Evolutionary conservation across 2,113 vertebrate genomes (phyloP), one percentile per base, ranked within the genome.

Genomic region (Sceloporus undulatus): DNA sequence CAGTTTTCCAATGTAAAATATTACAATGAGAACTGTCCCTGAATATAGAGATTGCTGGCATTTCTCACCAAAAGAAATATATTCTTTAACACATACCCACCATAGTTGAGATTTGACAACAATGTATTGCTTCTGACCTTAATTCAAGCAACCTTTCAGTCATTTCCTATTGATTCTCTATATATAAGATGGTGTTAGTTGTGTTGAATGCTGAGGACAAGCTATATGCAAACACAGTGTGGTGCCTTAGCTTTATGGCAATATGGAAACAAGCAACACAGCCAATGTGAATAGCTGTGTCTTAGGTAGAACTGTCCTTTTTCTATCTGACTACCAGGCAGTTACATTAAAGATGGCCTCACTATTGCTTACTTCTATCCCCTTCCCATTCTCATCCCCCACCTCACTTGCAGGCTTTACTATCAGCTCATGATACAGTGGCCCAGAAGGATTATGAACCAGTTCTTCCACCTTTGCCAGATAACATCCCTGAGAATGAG

Each of bases 391-490:
- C 8, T 42, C 2, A n/a, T 10, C 34, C 3, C 4, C 29, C 13
- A 29, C 34, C 73, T 73, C 9, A 71, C 78, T 79, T 80, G 71
- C 66, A 99, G 99, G 98, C 99, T 79, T 96, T 99, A 38, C 96
- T 99, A 13, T 98, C 96, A 0, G 98, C 98, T 84, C 98, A 99
- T 48, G 99, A 99, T 85, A 96, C 96, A 0, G 98, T 99, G 91
- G 98, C 98, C 89, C 97, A 98, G 96, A 98, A 98, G 91, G 98
- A 98, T 94, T 99, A 97, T 79, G 98, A 98, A 56, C 99, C 99
- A 0, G 92, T 95, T 4, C 97, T 99, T 56, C 98, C 98, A 0
- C 98, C 98, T 0, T 94, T 99, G 93, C 98, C 98, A 0, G 98
- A 98, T 19, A 97, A 98, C 23, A 95, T 98, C 85, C 97, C 98